Percentiles rank a stretch among this genome's conserved stretches.
These are phyloP conservation scores for Drosophila lacicola DNA, from an alignment of 2,888 invertebrate genomes.

Conservation along the genomic window DNA sequence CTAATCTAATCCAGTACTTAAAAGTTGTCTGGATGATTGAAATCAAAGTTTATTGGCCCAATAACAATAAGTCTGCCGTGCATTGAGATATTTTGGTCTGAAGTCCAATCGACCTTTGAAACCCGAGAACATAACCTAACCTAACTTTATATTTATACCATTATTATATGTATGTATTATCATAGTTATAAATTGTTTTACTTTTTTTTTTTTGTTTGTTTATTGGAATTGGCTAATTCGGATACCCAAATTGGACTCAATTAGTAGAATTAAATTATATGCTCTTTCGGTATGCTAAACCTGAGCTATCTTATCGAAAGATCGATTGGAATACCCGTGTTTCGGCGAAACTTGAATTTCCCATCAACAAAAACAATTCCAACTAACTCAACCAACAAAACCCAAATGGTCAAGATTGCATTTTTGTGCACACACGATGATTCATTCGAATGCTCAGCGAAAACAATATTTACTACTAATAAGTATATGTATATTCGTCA, in stretches of 20 bases:
- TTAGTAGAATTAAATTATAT: no score
- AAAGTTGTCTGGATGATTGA: background rate
- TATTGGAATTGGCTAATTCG: background rate
- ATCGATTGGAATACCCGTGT: background rate
- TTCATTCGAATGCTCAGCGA: background rate
- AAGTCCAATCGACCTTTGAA: background rate
- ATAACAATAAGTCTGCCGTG: no score
- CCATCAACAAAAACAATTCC: background rate
- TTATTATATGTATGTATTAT: background rate
- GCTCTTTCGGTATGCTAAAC: background rate
- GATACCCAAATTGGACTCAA: background rate
- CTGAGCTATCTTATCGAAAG: slow-evolving; percentile 8
- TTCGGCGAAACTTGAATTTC: background rate
- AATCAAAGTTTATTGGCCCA: background rate
- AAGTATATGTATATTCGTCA: no score
- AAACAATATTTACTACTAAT: no score
- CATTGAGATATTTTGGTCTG: background rate
- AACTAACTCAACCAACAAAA: background rate
- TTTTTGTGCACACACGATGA: background rate
- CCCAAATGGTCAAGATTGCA: background rate
- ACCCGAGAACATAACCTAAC: background rate
- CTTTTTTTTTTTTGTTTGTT: no score
- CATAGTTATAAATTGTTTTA: no score
- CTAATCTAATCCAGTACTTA: slow-evolving; percentile 1
- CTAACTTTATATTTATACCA: background rate